A percentile compares a stretch with the other conserved stretches of the same genome.
Conservation (phyloP, 2,113 vertebrate species). For the Mohoua ochrocephala region DNA sequence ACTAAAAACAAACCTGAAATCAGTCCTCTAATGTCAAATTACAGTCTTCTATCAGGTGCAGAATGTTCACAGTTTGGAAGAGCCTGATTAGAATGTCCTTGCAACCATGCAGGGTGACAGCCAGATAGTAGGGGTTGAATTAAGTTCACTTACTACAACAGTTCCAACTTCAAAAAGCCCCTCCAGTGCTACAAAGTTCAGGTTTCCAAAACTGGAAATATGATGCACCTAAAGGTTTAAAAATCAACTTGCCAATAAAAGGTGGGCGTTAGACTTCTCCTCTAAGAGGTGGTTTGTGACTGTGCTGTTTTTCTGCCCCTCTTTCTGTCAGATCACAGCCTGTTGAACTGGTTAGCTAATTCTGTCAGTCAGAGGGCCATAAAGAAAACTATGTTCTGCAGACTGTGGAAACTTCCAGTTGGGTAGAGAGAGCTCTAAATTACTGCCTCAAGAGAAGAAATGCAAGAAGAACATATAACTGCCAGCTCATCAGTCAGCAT, state of each 20-base stretch:
- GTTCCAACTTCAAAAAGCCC: background rate
- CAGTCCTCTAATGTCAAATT: background rate
- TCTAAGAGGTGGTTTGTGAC: background rate
- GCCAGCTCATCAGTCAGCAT: background rate
- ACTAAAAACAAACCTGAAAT: background rate
- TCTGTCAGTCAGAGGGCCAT: background rate
- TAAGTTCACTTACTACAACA: background rate
- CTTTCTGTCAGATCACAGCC: background rate
- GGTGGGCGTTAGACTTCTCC: background rate
- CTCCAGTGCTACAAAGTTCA: accelerated
- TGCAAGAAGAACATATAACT: background rate
- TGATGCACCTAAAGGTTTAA: background rate
- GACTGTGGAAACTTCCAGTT: background rate
- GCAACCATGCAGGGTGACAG: background rate
- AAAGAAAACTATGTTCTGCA: background rate
- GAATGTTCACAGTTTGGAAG: background rate
- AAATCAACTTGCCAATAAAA: background rate
- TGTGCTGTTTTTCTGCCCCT: background rate
- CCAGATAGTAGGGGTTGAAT: background rate
- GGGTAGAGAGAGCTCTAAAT: background rate
- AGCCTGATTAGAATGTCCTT: background rate
- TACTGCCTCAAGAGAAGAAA: background rate
- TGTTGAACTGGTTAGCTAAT: background rate
- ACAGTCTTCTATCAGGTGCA: background rate
- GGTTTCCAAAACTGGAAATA: background rate